phyloP scores from a whole-genome alignment of 2,113 vertebrate species.

The Nibea coibor region DNA sequence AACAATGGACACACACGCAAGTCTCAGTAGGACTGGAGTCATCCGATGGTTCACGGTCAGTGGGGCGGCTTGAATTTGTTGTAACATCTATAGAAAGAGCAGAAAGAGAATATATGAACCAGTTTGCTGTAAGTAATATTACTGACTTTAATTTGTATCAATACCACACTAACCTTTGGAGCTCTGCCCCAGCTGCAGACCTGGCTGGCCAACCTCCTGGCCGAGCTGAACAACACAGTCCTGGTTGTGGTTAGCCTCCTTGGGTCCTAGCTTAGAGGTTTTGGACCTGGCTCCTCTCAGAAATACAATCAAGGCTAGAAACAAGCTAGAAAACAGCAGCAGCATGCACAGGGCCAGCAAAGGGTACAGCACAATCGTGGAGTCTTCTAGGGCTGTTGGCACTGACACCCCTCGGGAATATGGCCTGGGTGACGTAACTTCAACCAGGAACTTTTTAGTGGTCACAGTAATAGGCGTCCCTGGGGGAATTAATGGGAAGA shows the following conservation, averaged over 20 bases:
- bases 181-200: not conserved
- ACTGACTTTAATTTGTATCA: not conserved
- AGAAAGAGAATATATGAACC: not conserved
- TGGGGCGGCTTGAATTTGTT: slow-evolving; percentile 10
- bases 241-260: not conserved
- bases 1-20: slow-evolving; percentile 87
- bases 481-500: not conserved
- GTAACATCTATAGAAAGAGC: slow-evolving; percentile 72
- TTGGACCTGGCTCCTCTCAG: slow-evolving; percentile 65
- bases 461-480: not conserved
- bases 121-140: not conserved
- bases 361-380: slow-evolving; percentile 70
- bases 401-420: not conserved
- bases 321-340: slow-evolving; percentile 78
- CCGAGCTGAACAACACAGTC: not conserved
- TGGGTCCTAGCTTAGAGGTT: slow-evolving; percentile 34
- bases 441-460: not conserved
- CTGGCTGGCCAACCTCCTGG: slow-evolving; percentile 12
- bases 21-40: slow-evolving; percentile 87
- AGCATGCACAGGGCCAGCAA: slow-evolving; percentile 84
- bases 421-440: not conserved
- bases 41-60: slow-evolving; percentile 11
- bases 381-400: slow-evolving; percentile 23
- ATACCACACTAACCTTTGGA: slow-evolving; percentile 77
- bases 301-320: slow-evolving; percentile 80